Percentiles rank a stretch among this genome's conserved stretches.
Evolutionary conservation across 2,888 invertebrate species (phyloP).

Genomic region (Tenthredo mesomela): DNA sequence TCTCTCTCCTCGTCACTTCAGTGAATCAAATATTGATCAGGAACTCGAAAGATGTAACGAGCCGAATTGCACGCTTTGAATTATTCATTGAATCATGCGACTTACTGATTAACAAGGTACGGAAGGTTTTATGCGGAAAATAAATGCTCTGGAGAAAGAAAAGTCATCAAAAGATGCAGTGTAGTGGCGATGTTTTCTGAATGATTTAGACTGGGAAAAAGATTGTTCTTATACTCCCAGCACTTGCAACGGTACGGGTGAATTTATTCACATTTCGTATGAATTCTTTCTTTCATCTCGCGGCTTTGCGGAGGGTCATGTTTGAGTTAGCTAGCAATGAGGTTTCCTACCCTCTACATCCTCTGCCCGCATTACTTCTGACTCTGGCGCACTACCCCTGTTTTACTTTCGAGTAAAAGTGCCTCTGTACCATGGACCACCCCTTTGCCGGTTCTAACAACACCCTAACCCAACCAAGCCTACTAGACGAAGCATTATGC

Average conservation of each 20-base stretch:
- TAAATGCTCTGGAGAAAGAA: not conserved
- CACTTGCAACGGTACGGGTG: not conserved
- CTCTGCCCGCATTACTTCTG: slow-evolving; percentile 15
- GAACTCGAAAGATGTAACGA: not conserved
- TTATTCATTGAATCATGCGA: not conserved
- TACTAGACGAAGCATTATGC: slow-evolving; percentile 51
- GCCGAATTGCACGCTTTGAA: not conserved
- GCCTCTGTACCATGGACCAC: not conserved
- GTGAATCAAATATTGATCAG: slow-evolving; percentile 15
- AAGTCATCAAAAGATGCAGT: not conserved
- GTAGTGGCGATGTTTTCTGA: not conserved
- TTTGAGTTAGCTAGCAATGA: slow-evolving; percentile 52
- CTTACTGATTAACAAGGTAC: not conserved
- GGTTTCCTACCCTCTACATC: slow-evolving; percentile 13
- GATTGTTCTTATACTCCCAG: not conserved
- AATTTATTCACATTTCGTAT: slow-evolving; percentile 49
- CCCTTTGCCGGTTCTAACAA: slow-evolving; percentile 23
- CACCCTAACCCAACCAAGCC: slow-evolving; percentile 49
- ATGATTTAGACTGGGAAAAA: not conserved
- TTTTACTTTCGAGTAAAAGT: slow-evolving; percentile 47
- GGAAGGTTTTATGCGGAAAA: not conserved
- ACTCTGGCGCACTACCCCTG: slow-evolving; percentile 35
- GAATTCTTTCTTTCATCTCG: slow-evolving; percentile 46
- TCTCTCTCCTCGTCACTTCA: not conserved
- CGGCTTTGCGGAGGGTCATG: slow-evolving; percentile 39